phyloP scores from a whole-genome alignment of 2,888 invertebrate species.

The Zaprionus bogoriensis region DNA sequence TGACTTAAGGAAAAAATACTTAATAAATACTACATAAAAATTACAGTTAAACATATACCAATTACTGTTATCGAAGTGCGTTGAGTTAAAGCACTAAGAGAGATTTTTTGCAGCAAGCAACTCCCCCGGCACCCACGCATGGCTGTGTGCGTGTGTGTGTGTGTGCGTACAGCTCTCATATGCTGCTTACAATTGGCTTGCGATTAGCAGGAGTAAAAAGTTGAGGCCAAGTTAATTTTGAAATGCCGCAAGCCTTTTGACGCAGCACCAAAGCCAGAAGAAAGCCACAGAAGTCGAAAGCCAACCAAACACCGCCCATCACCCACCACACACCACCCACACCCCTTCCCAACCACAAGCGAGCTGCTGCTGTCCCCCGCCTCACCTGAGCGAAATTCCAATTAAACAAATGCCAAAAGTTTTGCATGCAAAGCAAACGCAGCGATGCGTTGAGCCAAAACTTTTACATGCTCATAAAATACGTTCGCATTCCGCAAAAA shows the following conservation, averaged over 20 bases:
- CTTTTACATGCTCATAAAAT: slow-evolving; percentile 46
- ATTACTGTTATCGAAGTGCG: too few species aligned
- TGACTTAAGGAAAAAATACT: too few species aligned
- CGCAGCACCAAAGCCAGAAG: slow-evolving; percentile 24
- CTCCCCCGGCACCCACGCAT: too few species aligned
- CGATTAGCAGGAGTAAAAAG: slow-evolving; percentile 22
- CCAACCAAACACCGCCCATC: neutral
- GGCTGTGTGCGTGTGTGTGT: neutral
- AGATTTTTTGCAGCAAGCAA: too few species aligned
- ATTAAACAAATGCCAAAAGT: slow-evolving; percentile 74
- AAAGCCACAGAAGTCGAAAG: slow-evolving; percentile 1
- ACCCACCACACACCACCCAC: neutral
- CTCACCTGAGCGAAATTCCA: slow-evolving; percentile 58
- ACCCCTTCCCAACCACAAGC: too few species aligned
- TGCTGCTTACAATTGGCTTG: slow-evolving; percentile 6
- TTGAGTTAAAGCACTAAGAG: too few species aligned
- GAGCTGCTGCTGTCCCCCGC: too few species aligned
- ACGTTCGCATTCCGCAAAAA: slow-evolving; percentile 7
- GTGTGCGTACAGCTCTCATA: neutral
- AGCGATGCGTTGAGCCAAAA: slow-evolving; percentile 53
- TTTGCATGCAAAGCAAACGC: slow-evolving; percentile 53
- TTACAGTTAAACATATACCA: too few species aligned
- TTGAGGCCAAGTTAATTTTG: slow-evolving; percentile 28
- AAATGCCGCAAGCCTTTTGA: slow-evolving; percentile 23
- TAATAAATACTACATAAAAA: too few species aligned